Conservation (phyloP, 2,113 vertebrate genomes). For the Syngnathus scovelli region DNA sequence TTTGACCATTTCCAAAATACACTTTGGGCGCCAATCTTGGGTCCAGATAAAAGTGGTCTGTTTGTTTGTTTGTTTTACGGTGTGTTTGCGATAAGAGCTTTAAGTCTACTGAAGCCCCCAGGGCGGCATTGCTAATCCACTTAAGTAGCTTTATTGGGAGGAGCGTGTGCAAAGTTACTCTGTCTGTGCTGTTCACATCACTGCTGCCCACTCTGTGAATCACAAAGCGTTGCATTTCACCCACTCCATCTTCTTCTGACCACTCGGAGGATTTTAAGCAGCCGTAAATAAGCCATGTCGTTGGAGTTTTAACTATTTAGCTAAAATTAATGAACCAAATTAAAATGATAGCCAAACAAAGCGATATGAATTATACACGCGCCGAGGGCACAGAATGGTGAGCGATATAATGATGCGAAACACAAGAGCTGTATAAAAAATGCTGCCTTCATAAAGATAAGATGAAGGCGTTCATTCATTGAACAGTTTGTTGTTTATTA, state of each 20-base stretch:
- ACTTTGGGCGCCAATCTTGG: constrained; percentile 16
- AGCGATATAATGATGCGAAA: not conserved
- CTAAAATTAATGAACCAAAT: not conserved
- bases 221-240: constrained; percentile 42
- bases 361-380: not conserved
- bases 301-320: not conserved
- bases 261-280: constrained; percentile 1
- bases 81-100: constrained; percentile 60
- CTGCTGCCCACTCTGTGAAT: constrained; percentile 55
- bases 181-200: constrained; percentile 63
- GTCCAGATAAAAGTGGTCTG: constrained; percentile 50
- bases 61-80: constrained; percentile 24
- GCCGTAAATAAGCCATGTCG: not conserved
- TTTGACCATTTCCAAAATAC: constrained; percentile 19
- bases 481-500: not conserved
- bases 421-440: not conserved
- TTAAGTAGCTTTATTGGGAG: constrained; percentile 63
- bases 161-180: constrained; percentile 52
- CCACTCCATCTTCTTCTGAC: constrained; percentile 41
- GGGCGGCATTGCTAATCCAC: constrained; percentile 63
- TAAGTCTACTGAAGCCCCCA: constrained; percentile 49
- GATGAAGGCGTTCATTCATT: not conserved
- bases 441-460: not conserved
- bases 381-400: not conserved
- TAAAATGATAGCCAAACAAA: not conserved